These are phyloP conservation scores for Nymphalis c-album DNA, from an alignment of 2,888 invertebrate genomes.

Conservation along the genomic window DNA sequence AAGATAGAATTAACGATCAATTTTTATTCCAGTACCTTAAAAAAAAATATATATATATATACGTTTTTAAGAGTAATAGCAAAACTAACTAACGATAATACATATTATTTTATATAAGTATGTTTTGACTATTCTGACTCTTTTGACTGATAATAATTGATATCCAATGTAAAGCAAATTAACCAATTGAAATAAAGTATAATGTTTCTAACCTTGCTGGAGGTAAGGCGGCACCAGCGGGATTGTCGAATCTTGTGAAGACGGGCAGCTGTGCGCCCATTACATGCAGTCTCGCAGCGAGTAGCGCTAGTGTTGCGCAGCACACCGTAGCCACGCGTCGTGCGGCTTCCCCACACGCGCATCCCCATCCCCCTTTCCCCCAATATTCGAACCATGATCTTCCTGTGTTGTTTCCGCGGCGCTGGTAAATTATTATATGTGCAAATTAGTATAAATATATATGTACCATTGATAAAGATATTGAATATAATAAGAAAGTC, in stretches of 20 bases:
- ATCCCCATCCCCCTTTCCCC: constrained; percentile 74
- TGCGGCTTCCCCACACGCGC: constrained; percentile 83
- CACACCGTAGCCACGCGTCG: constrained; percentile 90
- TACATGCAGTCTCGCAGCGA: constrained; percentile 92
- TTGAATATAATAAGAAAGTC: too few species aligned
- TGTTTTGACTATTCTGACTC: too few species aligned
- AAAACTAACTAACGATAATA: neutral
- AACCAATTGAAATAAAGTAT: neutral
- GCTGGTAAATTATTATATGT: constrained; percentile 45
- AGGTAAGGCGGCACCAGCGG: constrained; percentile 92
- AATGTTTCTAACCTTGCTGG: constrained; percentile 79
- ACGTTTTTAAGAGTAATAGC: neutral
- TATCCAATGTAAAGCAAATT: too few species aligned
- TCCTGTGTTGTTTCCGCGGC: constrained; percentile 60
- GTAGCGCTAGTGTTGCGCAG: constrained; percentile 88
- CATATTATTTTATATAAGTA: too few species aligned
- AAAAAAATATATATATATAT: neutral
- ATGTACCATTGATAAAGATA: too few species aligned
- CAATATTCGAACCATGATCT: constrained; percentile 75
- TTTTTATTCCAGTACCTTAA: neutral
- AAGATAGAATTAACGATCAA: constrained; percentile 21
- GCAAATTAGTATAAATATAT: neutral
- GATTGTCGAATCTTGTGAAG: constrained; percentile 98
- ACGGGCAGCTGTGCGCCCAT: constrained; percentile 98
- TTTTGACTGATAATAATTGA: too few species aligned